Base-by-base conservation (phyloP, 2,113 vertebrate species). In the Protomyctophum bolini region DNA sequence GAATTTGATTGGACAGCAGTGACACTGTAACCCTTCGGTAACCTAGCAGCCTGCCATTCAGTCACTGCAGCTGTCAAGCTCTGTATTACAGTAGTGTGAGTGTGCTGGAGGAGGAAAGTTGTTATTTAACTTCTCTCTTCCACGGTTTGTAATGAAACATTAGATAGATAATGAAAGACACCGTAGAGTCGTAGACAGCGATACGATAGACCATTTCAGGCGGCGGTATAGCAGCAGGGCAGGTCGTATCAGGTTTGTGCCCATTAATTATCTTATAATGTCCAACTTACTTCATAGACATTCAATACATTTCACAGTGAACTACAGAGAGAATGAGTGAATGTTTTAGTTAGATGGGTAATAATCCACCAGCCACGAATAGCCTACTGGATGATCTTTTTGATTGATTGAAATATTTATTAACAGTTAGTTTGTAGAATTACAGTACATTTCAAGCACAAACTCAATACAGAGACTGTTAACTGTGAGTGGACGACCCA, bases 11-110 rank as follows among this genome's bases (percentile, higher is more conserved):
- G 68, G 68, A 41, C 61, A 11, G 15, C 10, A 56, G n/a, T 56
- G 15, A 15, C 21, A 21, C 21, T 21, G 54, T 15, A n/a, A 8
- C 57, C 68, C 67, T 3, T 21, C 21, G 62, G 61, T 48, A n/a
- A n/a, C 68, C 5, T 11, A 63, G 55, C 64, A 63, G 55, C 64
- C 48, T 75, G 71, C 73, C 71, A 33, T 52, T 51, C 21, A 21
- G 21, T 21, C 60, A 47, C n/a, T 6, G 46, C 74, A 76, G 83
- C 73, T 81, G 78, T 10, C 50, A 6, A 11, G 2, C 15, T 7
- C 8, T 54, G 29, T 21, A 11, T n/a, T 51, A n/a, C 49, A 28
- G 6, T 58, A 51, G 28, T 61, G 21, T 52, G 48, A 62, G 14
- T 12, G 28, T 15, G 45, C 6, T 52, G 7, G 58, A 14, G 9